phyloP scores from a whole-genome alignment of 2,888 invertebrate genomes.

The Autographa gamma region DNA sequence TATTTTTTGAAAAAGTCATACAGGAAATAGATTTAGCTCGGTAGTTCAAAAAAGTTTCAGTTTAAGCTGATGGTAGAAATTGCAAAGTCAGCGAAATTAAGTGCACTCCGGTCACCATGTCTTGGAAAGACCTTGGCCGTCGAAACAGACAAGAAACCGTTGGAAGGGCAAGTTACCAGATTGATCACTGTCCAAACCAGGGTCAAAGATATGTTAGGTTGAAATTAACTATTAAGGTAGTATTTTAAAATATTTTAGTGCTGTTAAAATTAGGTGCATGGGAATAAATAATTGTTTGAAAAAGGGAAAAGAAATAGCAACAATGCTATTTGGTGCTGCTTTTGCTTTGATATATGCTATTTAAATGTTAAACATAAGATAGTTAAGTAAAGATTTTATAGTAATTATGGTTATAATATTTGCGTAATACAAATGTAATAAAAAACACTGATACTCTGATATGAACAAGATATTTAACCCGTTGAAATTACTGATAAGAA shows the following conservation, averaged over 20 bases:
- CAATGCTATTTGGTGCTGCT: too few species aligned
- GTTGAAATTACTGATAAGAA: conserved; percentile 28
- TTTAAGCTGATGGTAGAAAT: not conserved
- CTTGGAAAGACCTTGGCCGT: not conserved
- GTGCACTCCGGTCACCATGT: not conserved
- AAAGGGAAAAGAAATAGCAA: too few species aligned
- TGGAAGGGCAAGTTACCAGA: conserved; percentile 1
- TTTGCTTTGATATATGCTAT: too few species aligned
- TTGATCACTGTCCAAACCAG: conserved; percentile 2
- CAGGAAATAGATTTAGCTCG: not conserved
- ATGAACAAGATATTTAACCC: too few species aligned
- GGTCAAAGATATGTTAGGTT: not conserved
- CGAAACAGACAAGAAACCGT: not conserved
- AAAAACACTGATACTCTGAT: too few species aligned
- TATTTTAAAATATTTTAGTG: not conserved
- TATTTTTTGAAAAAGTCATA: not conserved
- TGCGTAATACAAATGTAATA: too few species aligned
- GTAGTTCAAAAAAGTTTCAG: not conserved
- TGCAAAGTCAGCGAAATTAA: not conserved
- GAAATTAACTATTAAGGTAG: not conserved
- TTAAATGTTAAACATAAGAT: too few species aligned
- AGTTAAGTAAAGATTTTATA: too few species aligned
- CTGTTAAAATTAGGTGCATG: too few species aligned
- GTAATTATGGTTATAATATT: too few species aligned
- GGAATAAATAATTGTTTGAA: too few species aligned